These are phyloP conservation scores for Dendronephthya gigantea DNA, from an alignment of 64 coral and sea anemone species.

Conservation along the genomic window DNA sequence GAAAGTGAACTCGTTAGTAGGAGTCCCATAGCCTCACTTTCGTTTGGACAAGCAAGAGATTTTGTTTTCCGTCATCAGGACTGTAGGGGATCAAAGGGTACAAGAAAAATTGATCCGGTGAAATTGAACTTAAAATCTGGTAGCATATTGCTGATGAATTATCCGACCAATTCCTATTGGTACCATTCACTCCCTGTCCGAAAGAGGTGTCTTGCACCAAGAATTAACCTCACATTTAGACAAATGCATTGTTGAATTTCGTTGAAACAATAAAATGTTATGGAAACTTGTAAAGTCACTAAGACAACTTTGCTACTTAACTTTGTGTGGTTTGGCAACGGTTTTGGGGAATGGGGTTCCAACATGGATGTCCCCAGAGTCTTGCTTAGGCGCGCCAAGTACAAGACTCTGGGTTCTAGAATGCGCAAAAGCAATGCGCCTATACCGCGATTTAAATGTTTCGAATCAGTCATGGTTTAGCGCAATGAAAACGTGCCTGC, in stretches of 20 bases:
- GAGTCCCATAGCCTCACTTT: constrained; percentile 63
- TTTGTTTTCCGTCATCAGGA: constrained; percentile 77
- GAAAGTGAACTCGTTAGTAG: constrained; percentile 48
- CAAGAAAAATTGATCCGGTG: constrained; percentile 58
- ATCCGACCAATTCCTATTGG: constrained; percentile 75
- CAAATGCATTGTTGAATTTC: constrained; percentile 31
- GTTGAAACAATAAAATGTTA: not conserved
- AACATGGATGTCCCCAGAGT: too few species aligned
- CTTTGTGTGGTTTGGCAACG: too few species aligned
- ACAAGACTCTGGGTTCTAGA: too few species aligned
- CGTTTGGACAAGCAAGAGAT: constrained; percentile 63
- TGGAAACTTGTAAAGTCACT: not conserved
- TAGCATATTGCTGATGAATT: constrained; percentile 72
- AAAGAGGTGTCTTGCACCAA: constrained; percentile 32
- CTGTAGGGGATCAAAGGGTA: constrained; percentile 32
- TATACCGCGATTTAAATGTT: not conserved
- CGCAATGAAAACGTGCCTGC: not conserved
- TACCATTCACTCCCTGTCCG: constrained; percentile 71
- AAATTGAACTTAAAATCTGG: constrained; percentile 62
- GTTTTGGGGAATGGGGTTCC: too few species aligned
- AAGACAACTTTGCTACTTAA: too few species aligned
- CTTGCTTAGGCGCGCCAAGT: too few species aligned
- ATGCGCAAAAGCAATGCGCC: too few species aligned
- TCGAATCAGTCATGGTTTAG: not conserved
- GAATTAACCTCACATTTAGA: constrained; percentile 79